Evolutionary conservation across 2,797 vertebrate genomes (phyloP), one percentile per base, ranked within the genome.

Genomic region (Philypnodon macrostomus): DNA sequence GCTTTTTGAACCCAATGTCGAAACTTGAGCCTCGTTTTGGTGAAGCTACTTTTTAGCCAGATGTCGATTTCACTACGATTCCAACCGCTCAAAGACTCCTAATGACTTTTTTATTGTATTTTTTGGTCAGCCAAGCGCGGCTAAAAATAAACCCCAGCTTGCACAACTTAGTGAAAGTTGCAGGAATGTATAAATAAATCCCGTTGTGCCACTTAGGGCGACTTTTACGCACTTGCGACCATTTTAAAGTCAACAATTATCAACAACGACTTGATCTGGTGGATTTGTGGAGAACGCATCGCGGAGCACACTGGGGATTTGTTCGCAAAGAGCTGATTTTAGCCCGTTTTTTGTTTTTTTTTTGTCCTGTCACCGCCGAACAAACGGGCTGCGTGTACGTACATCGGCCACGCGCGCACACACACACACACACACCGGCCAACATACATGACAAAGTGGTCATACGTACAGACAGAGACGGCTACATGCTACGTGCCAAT

Each of bases 371-470:
- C 83, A 84, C 65, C 57, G 65, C 61, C 26, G 7, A n/a, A 49
- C 5, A 23, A 10, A 12, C 3, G 31, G 47, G 47, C 47, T 62
- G 47, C 69, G 51, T 58, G 53, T 50, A 59, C 60, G 58, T 17
- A 7, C 19, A n/a, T 58, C 72, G 56, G 70, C 75, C 75, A 58
- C 66, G 56, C 73, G 67, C 85, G 69, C 78, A 72, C 81, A 77
- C 46, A 72, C 67, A 67, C 84, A 69, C 75, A 69, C 81, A 77
- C 47, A 72, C 70, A 64, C 82, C 66, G 70, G 80, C 69, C 56
- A 19, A 79, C 81, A 85, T 85, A 87, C 83, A 84, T 85, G 85
- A 82, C 85, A 76, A 85, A 86, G 79, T 83, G 63, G 47, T 68
- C 55, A 81, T 68, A 54, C 73, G 65, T 63, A 33, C 67, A 38